Evolutionary conservation across 2,113 vertebrate species (phyloP), one percentile per base, ranked within the genome.

Genomic region (Myotis davidii): DNA sequence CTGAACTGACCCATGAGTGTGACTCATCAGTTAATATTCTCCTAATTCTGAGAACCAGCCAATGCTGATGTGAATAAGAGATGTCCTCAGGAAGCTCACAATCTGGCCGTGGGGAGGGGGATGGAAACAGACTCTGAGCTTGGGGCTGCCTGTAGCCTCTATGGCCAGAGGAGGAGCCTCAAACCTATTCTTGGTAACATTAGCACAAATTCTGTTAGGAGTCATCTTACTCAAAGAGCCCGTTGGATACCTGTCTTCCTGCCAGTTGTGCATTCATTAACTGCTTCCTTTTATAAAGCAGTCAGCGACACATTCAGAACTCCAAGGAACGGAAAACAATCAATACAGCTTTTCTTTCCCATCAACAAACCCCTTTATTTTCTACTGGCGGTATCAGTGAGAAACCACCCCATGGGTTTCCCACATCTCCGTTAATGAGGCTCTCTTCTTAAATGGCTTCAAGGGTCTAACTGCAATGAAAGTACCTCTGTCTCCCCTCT

Each of bases 241-340:
- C 14, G 25, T 72, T 29, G 4, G 29, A 56, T 5, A 1, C 5
- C 16, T 69, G 18, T 83, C 37, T 74, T 89, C 70, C 50, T 59
- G 27, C 11, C 16, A 52, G 25, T 23, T 27, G 23, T 39, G 10
- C 0, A 2, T 34, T 45, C 32, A 42, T 79, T 65, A 77, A 78
- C 61, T 59, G 37, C 42, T 89, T 64, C 90, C 65, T 77, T 88
- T n/a, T 59, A 37, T 79, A 65, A 89, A 90, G n/a, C 45, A 90
- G 27, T 11, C 39, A 82, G 42, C 14, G 27, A 69, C 52, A 76
- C 29, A 25, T 37, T 70, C 65, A 91, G 74, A 90, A 48, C 1
- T 69, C 54, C 69, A 79, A 91, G 37, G n/a, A 76, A 56, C 6
- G 45, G 32, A 37, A 94, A 73, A 81, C 86, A 54, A 50, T 90